Evolutionary conservation across 2,113 vertebrate genomes (phyloP), one percentile per base, ranked within the genome.

Genomic region (Bubalus kerabau): DNA sequence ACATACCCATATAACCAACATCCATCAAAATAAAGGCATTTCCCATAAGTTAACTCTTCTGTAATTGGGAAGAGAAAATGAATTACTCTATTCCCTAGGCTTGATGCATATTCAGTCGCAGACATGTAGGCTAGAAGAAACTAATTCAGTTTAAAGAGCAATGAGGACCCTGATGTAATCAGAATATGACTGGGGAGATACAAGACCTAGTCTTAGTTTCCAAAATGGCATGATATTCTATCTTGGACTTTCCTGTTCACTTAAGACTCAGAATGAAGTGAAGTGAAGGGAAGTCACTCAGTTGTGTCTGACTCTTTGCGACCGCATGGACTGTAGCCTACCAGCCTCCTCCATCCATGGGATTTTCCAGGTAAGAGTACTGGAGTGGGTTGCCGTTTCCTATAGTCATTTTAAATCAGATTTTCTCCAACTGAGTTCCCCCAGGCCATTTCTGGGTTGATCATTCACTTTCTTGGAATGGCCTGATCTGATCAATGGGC

Each of bases 21-120:
- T 48, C 17, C 21, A 78, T 95, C 40, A 97, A 96, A 96, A 95
- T 64, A 93, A 28, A 91, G 30, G 80, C 32, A 84, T 91, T 97
- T 90, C 32, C 94, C 5, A 17, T 60, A 74, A 52, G 8, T 83
- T 84, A 54, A 40, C 24, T 94, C 83, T 90, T 84, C 30, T 57
- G 62, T n/a, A 92, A 19, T 7, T 67, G 36, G 71, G 56, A 91
- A 94, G 64, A 93, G 64, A 93, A 92, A 91, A 95, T 30, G 13
- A 94, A 46, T 90, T 59, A 81, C 32, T 81, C 30, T 83, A 30
- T 89, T 94, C n/a, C 13, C 43, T 60, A 83, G 48, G 3, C 43
- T 48, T 82, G 48, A 90, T 83, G 92, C 32, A 86, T 93, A 83
- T 32, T 88, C 21, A 90, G 85, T 26, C 8, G 60, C 36, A 19